Evolutionary conservation across 2,888 invertebrate species (phyloP).

Genomic region (Amphipoea oculea): DNA sequence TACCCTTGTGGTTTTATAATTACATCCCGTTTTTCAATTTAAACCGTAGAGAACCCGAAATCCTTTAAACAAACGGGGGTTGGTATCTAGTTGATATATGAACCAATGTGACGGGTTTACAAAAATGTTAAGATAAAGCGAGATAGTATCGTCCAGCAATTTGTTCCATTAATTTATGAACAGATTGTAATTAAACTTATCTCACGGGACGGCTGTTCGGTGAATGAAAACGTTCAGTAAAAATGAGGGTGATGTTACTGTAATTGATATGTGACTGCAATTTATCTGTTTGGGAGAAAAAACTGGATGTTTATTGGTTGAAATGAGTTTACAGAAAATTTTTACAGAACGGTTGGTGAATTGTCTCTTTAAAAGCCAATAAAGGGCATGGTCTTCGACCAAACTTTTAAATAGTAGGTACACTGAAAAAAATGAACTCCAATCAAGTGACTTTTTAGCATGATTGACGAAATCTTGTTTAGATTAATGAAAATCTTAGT

Average conservation of each 20-base stretch:
- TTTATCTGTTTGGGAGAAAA: conserved; percentile 26
- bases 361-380: not conserved
- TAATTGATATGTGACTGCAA: conserved; percentile 53
- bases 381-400: too few species aligned
- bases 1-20: conserved; percentile 34
- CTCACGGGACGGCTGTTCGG: conserved; percentile 58
- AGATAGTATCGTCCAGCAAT: conserved; percentile 75
- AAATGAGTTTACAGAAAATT: not conserved
- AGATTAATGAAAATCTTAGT: too few species aligned
- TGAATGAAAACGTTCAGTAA: conserved; percentile 50
- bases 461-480: too few species aligned
- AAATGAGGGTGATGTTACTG: conserved; percentile 28
- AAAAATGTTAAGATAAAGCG: conserved; percentile 78
- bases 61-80: conserved; percentile 58
- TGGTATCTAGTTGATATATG: conserved; percentile 78
- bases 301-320: not conserved
- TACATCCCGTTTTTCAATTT: conserved; percentile 55
- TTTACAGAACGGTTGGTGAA: not conserved
- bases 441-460: too few species aligned
- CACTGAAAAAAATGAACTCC: too few species aligned
- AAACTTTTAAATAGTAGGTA: too few species aligned
- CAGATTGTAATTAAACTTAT: conserved; percentile 78
- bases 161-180: conserved; percentile 81
- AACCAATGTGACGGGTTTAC: conserved; percentile 72
- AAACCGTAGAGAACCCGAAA: conserved; percentile 49